Percentiles rank a stretch among this genome's conserved stretches.
These are phyloP conservation scores for Cetonia aurata DNA, from an alignment of 2,888 invertebrate species.

Conservation along the genomic window DNA sequence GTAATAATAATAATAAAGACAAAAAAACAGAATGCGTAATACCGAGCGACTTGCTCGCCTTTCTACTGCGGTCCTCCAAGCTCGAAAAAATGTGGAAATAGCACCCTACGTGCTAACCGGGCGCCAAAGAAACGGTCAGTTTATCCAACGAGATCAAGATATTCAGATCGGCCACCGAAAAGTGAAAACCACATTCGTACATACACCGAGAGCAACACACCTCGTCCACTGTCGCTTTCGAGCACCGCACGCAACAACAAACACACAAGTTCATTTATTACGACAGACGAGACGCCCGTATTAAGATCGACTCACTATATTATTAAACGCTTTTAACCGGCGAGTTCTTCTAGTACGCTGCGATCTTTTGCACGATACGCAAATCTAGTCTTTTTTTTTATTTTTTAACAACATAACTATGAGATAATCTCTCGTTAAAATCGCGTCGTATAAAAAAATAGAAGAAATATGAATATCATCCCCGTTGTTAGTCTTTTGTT, in stretches of 20 bases:
- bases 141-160: constrained; percentile 28
- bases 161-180: constrained; percentile 23
- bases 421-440: no score
- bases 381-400: no score
- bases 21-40: neutral
- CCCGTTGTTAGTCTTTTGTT: constrained; percentile 19
- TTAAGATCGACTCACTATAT: no score
- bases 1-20: neutral
- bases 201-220: neutral
- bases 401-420: no score
- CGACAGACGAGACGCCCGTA: no score
- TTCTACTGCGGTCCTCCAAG: constrained; percentile 32
- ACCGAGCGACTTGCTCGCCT: constrained; percentile 7
- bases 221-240: constrained; percentile 15
- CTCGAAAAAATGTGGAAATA: constrained; percentile 30
- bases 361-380: no score
- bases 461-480: constrained; percentile 20
- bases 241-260: neutral
- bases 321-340: no score
- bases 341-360: no score
- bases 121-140: constrained; percentile 13
- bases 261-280: no score
- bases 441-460: no score
- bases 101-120: constrained; percentile 29
- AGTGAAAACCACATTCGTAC: constrained; percentile 20